Base-by-base conservation (phyloP, 2,888 invertebrate species). In the Hydraecia micacea region DNA sequence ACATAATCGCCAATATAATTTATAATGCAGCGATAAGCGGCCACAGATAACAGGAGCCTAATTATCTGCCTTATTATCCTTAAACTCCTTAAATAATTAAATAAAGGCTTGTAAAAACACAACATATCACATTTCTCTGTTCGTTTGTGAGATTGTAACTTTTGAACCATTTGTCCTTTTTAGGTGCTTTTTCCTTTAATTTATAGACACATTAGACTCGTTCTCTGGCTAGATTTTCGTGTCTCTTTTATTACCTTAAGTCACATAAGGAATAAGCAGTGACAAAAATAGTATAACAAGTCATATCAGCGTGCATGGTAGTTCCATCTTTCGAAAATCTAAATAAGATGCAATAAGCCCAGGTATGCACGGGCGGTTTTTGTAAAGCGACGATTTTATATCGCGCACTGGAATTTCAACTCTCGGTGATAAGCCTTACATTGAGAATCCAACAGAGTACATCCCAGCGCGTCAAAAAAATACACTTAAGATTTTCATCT, bases 1-100 rank as follows among this genome's bases (percentile, higher is more conserved):
- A 75, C n/a, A 60, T 75, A 65, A 80, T 82, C 72, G 28, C 75
- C 18, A 52, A 65, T 70, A 70, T 75, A 75, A 75, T 32, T 65
- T 68, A 81, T 39, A 9, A 49, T 8, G 28, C 42, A 63, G 46
- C 3, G 60, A 63, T 73, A 49, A 63, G 28, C 8, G n/a, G 46
- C 0, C 18, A 32, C 9, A n/a, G 67, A 79, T 73, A 73, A 28
- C 68, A 15, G 13, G 36, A 73, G 36, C 46, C n/a, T 65, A 63
- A 68, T 49, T 49, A 18, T 49, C 15, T 49, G 18, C 15, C 18
- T 18, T 21, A 49, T 49, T 49, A 49, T 49, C 49, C 49, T 21
- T 49, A 21, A 49, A 49, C 18, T 7, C 7, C 49, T 49, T 49
- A 49, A 18, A 49, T 18, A 49, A 18, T 49, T 49, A 49, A 49